Conservation (phyloP, 2,113 vertebrate genomes). For the Myxocyprinus asiaticus region DNA sequence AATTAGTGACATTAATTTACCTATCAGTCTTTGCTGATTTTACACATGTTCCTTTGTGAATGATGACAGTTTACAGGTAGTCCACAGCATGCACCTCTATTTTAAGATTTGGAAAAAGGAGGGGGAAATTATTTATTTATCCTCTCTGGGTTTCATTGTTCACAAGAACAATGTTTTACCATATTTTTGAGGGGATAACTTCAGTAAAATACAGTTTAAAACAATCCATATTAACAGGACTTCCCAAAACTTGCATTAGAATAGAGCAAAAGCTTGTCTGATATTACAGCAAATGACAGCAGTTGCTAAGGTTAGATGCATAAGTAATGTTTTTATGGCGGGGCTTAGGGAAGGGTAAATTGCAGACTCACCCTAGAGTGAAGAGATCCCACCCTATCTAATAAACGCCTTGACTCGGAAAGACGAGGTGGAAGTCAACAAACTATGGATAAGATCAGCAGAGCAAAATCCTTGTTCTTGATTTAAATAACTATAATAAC, state of each 20-base stretch:
- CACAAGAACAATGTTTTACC: background rate
- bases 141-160: background rate
- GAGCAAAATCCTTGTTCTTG: background rate
- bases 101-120: background rate
- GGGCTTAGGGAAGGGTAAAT: background rate
- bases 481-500: background rate
- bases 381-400: too few species aligned
- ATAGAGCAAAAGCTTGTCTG: background rate
- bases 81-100: background rate
- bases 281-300: background rate
- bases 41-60: background rate
- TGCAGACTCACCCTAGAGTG: constrained; percentile 10
- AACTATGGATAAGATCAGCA: constrained; percentile 38
- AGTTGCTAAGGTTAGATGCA: background rate
- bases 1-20: too few species aligned
- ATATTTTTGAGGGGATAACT: background rate
- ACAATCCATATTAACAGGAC: background rate
- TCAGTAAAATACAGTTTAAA: background rate
- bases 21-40: background rate
- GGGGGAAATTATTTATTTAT: background rate
- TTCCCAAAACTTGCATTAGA: background rate
- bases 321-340: background rate
- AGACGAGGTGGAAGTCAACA: constrained; percentile 35
- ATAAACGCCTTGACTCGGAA: constrained; percentile 8
- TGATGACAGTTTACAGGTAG: background rate